Evolutionary conservation across 2,888 invertebrate species (phyloP).

Genomic region (Drosophila pseudotalamancana): DNA sequence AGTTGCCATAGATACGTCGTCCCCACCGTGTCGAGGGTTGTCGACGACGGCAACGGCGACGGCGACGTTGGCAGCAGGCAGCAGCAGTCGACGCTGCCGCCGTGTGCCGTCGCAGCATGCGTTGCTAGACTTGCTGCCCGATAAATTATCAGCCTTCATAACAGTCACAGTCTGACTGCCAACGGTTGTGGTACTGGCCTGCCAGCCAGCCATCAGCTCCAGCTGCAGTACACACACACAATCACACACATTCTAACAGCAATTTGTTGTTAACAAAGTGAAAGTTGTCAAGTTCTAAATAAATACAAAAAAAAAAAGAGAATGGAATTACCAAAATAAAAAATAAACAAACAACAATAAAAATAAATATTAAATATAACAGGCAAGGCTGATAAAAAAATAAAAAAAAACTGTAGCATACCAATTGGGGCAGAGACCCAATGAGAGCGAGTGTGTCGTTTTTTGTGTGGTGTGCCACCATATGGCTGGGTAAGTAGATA

Average conservation of each 20-base stretch:
- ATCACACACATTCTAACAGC: slow-evolving; percentile 10
- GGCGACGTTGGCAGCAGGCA: slow-evolving; percentile 17
- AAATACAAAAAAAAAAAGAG: background rate
- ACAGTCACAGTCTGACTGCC: slow-evolving; percentile 77
- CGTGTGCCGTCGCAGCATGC: slow-evolving; percentile 53
- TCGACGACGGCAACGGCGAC: slow-evolving; percentile 24
- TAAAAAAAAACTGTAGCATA: slow-evolving; percentile 29
- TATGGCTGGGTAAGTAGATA: slow-evolving; percentile 73
- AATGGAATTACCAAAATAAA: slow-evolving; percentile 3
- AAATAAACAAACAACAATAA: background rate
- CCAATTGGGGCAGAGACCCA: slow-evolving; percentile 35
- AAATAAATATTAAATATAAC: background rate
- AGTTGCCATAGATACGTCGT: slow-evolving; percentile 74
- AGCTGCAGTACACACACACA: background rate
- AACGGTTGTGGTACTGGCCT: slow-evolving; percentile 65
- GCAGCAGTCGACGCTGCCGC: slow-evolving; percentile 30
- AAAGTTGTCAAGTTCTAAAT: slow-evolving; percentile 7
- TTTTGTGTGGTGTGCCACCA: slow-evolving; percentile 42
- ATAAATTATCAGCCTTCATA: slow-evolving; percentile 81
- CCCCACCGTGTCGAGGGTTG: slow-evolving; percentile 34
- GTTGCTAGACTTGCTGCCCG: slow-evolving; percentile 81
- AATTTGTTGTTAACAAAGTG: slow-evolving; percentile 40
- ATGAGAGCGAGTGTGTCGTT: slow-evolving; percentile 3
- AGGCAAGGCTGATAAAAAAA: slow-evolving; percentile 1
- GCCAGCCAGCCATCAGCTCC: slow-evolving; percentile 5